Conservation (phyloP, 2,113 vertebrate species). For the Machaerirhynchus nigripectus region DNA sequence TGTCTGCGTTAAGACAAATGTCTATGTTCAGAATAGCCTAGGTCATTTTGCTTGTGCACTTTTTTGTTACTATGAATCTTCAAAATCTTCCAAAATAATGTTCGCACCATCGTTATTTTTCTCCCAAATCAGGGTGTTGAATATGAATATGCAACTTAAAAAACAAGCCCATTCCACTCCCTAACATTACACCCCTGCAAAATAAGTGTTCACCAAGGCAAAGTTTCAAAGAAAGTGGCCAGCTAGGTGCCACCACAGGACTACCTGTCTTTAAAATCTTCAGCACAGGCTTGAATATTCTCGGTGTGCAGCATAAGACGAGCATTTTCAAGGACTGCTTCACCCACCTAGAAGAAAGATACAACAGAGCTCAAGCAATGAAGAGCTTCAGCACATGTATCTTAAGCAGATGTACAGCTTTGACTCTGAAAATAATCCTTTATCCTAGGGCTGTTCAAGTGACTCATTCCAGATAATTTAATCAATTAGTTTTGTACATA, state of each 20-base stretch:
- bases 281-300: slow-evolving; percentile 87
- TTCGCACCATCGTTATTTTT: background rate
- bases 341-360: slow-evolving; percentile 80
- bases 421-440: background rate
- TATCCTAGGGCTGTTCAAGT: background rate
- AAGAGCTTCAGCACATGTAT: background rate
- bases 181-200: background rate
- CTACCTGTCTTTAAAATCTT: slow-evolving; percentile 92
- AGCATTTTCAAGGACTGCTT: slow-evolving; percentile 90
- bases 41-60: background rate
- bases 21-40: background rate
- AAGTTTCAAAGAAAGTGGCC: background rate
- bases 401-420: background rate
- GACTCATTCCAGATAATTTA: background rate
- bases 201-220: background rate
- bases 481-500: background rate
- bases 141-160: background rate
- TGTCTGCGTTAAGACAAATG: background rate
- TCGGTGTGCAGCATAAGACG: slow-evolving; percentile 90
- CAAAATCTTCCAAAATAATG: background rate
- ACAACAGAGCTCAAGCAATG: slow-evolving; percentile 5
- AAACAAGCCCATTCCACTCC: background rate
- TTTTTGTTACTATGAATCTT: background rate
- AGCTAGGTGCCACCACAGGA: background rate
- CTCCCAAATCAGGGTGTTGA: background rate